These are phyloP conservation scores for Acanthurus leucopareius DNA, from an alignment of 2,797 vertebrate species.

Conservation along the genomic window DNA sequence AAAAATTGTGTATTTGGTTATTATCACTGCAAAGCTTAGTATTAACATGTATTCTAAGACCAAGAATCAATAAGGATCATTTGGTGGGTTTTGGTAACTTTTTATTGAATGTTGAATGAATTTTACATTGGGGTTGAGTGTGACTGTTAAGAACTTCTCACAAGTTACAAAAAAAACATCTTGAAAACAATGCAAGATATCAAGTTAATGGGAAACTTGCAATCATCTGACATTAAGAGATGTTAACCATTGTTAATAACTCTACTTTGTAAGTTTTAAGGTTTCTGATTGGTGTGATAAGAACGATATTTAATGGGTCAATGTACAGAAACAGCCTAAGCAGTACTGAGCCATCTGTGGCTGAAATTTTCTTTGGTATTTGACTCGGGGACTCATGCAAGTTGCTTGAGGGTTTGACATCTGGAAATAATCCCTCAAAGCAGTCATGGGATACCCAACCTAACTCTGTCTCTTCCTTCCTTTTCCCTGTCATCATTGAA, in stretches of 20 bases:
- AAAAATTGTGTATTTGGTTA: constrained; percentile 5
- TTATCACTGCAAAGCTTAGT: constrained; percentile 26
- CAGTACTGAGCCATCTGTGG: constrained; percentile 40
- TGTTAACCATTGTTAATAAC: neutral
- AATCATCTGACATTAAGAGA: constrained; percentile 16
- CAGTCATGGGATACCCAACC: neutral
- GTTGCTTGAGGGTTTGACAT: constrained; percentile 31
- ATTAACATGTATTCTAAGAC: constrained; percentile 13
- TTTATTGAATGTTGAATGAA: constrained; percentile 37
- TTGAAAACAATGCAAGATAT: constrained; percentile 10
- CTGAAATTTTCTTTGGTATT: neutral
- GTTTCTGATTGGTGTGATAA: constrained; percentile 18
- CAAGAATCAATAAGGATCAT: neutral
- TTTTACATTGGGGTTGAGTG: constrained; percentile 23
- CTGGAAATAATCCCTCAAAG: constrained; percentile 38
- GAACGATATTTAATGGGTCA: constrained; percentile 1
- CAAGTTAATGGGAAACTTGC: constrained; percentile 1
- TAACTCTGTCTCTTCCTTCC: constrained; percentile 6
- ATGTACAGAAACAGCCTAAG: constrained; percentile 5
- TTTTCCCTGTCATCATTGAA: constrained; percentile 8
- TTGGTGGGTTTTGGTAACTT: constrained; percentile 26
- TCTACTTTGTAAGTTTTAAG: constrained; percentile 18
- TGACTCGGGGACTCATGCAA: too few relatives aligned
- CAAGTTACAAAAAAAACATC: neutral
- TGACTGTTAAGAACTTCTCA: constrained; percentile 16